A percentile compares a stretch with the other conserved stretches of the same genome.
These are phyloP conservation scores for Zele albiditarsus DNA, from an alignment of 2,888 invertebrate genomes.

Conservation along the genomic window DNA sequence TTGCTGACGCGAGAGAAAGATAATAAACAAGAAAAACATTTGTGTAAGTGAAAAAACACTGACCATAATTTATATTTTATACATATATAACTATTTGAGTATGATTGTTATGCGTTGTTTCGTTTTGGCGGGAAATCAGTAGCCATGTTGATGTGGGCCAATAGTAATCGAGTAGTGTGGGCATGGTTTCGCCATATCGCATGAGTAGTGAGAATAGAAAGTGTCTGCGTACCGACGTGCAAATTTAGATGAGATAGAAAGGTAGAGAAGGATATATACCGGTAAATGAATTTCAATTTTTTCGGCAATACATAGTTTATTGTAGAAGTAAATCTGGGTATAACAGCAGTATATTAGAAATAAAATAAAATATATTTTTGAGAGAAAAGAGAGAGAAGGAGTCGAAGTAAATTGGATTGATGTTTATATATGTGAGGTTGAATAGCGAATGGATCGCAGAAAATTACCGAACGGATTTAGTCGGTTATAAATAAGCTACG, in stretches of 20 bases:
- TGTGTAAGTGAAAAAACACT: not conserved
- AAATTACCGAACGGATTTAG: slow-evolving; percentile 60
- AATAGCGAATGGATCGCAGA: slow-evolving; percentile 53
- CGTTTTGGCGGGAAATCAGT: not conserved
- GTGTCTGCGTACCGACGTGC: slow-evolving; percentile 46
- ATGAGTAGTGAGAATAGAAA: slow-evolving; percentile 60
- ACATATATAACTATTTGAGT: not conserved
- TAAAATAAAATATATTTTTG: too few relatives aligned
- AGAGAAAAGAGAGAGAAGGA: slow-evolving; percentile 1
- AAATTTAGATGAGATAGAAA: not conserved
- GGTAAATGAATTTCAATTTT: too few relatives aligned
- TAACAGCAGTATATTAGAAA: too few relatives aligned
- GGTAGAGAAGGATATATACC: not conserved
- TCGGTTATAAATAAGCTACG: slow-evolving; percentile 56
- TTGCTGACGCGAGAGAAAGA: slow-evolving; percentile 26
- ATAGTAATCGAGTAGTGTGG: not conserved
- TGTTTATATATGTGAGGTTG: not conserved
- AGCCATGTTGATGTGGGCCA: slow-evolving; percentile 1
- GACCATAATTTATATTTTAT: not conserved
- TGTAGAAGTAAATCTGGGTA: too few relatives aligned
- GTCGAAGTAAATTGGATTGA: not conserved
- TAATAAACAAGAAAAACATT: not conserved
- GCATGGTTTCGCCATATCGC: slow-evolving; percentile 52
- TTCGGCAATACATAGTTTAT: too few relatives aligned
- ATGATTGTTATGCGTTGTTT: not conserved